Evolutionary conservation across 2,888 invertebrate genomes (phyloP).

Genomic region (Azorinus chamasolen): DNA sequence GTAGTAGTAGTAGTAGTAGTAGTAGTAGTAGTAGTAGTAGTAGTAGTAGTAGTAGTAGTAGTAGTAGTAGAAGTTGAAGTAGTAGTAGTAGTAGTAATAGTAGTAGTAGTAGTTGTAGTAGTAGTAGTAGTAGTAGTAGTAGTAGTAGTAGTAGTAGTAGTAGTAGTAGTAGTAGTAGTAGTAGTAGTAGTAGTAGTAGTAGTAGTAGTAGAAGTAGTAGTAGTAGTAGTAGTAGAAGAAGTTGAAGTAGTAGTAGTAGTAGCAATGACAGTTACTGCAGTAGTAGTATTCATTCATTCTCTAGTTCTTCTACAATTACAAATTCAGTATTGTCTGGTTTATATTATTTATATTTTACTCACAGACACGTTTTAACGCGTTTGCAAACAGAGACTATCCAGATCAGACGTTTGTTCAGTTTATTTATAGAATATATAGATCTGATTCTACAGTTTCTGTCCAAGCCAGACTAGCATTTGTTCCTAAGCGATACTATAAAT

Average conservation of each 20-base stretch:
- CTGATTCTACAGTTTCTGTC: no score
- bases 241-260: constrained; percentile 1
- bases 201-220: constrained; percentile 11
- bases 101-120: constrained; percentile 1
- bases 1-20: constrained; percentile 7
- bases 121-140: constrained; percentile 7
- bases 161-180: constrained; percentile 8
- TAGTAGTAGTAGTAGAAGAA: constrained; percentile 7
- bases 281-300: no score
- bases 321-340: no score
- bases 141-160: constrained; percentile 4
- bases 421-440: no score
- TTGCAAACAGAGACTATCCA: no score
- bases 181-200: constrained; percentile 5
- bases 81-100: constrained; percentile 2
- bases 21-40: constrained; percentile 7
- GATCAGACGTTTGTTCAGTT: no score
- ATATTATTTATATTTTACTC: no score
- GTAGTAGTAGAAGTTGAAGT: constrained; percentile 5
- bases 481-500: no score
- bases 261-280: background rate
- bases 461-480: no score
- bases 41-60: constrained; percentile 12
- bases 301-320: no score
- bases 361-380: no score